Evolutionary conservation across 2,797 vertebrate species (phyloP), one percentile per base, ranked within the genome.

Genomic region (Coranthus polyacanthus): DNA sequence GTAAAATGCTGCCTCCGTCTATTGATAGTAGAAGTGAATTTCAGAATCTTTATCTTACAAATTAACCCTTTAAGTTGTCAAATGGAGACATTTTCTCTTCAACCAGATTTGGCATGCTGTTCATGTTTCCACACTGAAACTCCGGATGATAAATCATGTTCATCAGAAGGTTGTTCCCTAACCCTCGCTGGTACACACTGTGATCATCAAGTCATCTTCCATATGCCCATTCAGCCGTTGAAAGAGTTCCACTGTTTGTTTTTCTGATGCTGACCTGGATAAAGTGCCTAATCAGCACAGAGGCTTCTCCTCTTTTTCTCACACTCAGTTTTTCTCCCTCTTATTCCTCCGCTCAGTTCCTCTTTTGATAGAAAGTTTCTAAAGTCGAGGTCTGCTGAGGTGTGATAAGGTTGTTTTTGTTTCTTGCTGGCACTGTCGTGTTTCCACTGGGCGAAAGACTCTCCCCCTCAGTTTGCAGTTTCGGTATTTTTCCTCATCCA

Each of bases 261-360:
- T 57, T 63, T 74, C 46, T 20, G 49, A 61, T 44, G 59, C 69
- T 78, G 78, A 75, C 78, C 77, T 79, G 72, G 62, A 81, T 82
- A 78, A 85, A 80, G 20, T 54, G 62, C 59, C 29, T 42, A 4
- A 79, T 86, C 75, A 78, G 65, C 70, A 62, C 38, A 0, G 37
- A 75, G 46, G 56, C 51, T 24, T 70, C 54, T 50, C 37, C 54
- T 52, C 67, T 76, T 67, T 67, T 68, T 45, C 32, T 18, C 34
- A 50, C 43, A 3, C 24, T 41, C 55, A 50, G 12, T 11, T n/a
- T 55, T 50, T 17, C 18, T 64, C 53, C 39, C 42, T 47, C 17
- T 43, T 54, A 3, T n/a, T 53, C 61, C 20, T 15, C 38, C 55
- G 38, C 66, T 68, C 45, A 9, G 34, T 70, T 75, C 37, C 57